Base-by-base conservation (phyloP, 2,888 invertebrate species). In the Hypomecis punctinalis region DNA sequence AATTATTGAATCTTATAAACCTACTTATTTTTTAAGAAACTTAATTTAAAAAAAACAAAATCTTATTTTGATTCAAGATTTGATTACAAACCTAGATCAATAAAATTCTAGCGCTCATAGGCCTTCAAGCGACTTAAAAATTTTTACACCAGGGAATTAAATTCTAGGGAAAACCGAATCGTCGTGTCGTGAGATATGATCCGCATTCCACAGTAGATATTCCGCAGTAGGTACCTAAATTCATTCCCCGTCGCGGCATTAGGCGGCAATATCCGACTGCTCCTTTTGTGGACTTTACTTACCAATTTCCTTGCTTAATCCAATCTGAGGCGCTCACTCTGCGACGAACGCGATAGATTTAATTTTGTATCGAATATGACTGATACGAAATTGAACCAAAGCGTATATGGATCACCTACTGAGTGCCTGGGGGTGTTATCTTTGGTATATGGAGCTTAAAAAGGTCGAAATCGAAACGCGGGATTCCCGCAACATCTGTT, bases 241-340 rank as follows among this genome's bases (percentile, higher is more conserved):
- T 39, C 58, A 55, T 59, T 59, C 54, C 56, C 37, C 40, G 23
- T 23, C 23, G 23, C 13, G 35, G 53, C 42, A 57, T 56, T 62
- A 68, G 45, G 42, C 43, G 57, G 11, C 72, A 69, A 72, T 69
- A 66, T 68, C 68, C 65, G 54, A 35, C 47, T 52, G 11, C 47
- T 53, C 39, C 46, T 42, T 63, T 64, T 67, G 69, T 68, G 61
- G 63, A 56, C 62, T 63, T 59, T 63, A 66, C 66, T 65, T 51
- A 58, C 52, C 63, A 70, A 69, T 72, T 64, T 64, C 63, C 63
- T 63, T 59, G 42, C 45, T 54, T 69, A 72, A 72, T 72, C 65
- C 64, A 62, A 65, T 70, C 68, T 67, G 56, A 36, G 48, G 40
- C 49, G 37, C 46, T 63, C 56, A 43, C 47, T 64, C 57, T 57